Evolutionary conservation across 2,888 invertebrate genomes (phyloP).

Genomic region (Euspilapteryx auroguttella): DNA sequence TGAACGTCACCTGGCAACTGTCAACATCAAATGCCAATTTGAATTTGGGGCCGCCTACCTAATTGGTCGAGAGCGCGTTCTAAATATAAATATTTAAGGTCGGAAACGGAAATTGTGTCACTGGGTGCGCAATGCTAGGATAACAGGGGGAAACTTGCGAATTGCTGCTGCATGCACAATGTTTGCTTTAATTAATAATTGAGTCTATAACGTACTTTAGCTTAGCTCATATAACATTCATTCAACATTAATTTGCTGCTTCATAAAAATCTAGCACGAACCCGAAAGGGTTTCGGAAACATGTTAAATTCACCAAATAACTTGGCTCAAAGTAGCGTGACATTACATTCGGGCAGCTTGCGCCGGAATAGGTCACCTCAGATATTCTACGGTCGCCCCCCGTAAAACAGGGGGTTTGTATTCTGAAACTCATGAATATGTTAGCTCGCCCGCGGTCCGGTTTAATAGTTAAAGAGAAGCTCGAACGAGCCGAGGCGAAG

Average conservation of each 20-base stretch:
- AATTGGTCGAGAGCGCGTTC: conserved; percentile 39
- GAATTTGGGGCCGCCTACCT: conserved; percentile 27
- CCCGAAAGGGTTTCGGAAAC: too few relatives aligned
- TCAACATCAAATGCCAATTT: conserved; percentile 46
- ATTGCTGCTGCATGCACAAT: conserved; percentile 6
- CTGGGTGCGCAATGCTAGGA: conserved; percentile 8
- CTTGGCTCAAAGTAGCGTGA: conserved; percentile 27
- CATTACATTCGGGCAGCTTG: conserved; percentile 32
- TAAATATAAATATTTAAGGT: conserved; percentile 34
- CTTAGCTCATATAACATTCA: too few relatives aligned
- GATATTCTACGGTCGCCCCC: conserved; percentile 40
- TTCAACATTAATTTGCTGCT: too few relatives aligned
- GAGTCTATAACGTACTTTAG: too few relatives aligned
- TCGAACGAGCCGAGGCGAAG: conserved; percentile 1
- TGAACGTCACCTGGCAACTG: conserved; percentile 38
- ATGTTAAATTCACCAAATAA: too few relatives aligned
- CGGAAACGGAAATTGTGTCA: conserved; percentile 20
- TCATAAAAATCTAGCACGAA: too few relatives aligned
- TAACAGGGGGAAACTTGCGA: conserved; percentile 1
- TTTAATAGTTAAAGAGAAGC: conserved; percentile 44
- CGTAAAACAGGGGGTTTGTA: conserved; percentile 42
- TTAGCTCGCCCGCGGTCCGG: conserved; percentile 33
- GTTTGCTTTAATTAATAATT: too few relatives aligned
- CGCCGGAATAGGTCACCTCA: conserved; percentile 40
- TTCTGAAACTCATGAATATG: conserved; percentile 53